Evolutionary conservation across 2,797 vertebrate genomes (phyloP), one percentile per base, ranked within the genome.

Genomic region (Arrhamphus sclerolepis): DNA sequence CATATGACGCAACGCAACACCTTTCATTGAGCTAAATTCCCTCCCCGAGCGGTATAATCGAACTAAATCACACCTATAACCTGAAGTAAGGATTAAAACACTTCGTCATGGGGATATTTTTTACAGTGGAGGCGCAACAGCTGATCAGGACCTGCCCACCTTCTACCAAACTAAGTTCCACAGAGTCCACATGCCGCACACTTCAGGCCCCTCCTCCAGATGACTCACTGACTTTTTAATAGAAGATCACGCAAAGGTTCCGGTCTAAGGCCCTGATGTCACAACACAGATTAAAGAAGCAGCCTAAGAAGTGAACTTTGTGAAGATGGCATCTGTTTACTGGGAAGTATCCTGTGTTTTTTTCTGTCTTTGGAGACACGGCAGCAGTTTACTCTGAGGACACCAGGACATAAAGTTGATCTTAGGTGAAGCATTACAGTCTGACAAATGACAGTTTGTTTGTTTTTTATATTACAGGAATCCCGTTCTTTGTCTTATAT

Each of bases 141-240:
- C 89, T 90, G 86, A 86, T 57, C 50, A 28, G 84, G 86, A 71
- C 84, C 85, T 65, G 81, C 89, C 89, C 64, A 70, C 72, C 61
- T 67, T 50, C 81, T 4, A 56, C 91, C 90, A 88, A 85, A 83
- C 87, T 70, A 83, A 87, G 87, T 61, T 52, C 24, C 55, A 17
- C 22, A 8, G 46, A 7, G 69, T 29, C 62, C 71, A 49, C 73
- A 41, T 78, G 83, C 82, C 78, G 9, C 10, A 0, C 56, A 60
- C 29, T 57, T 51, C 22, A 46, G 41, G 24, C 14, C 29, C 46
- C 79, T 60, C 82, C 79, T 57, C 66, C 19, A 9, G 24, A 66
- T 91, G 91, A 92, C 82, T 90, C 92, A 92, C 61, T 14, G 48
- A 9, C 64, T 86, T 77, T 89, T 87, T 87, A 90, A 90, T 93